Evolutionary conservation across 2,113 vertebrate genomes (phyloP).

Genomic region (Xiphophorus maculatus): DNA sequence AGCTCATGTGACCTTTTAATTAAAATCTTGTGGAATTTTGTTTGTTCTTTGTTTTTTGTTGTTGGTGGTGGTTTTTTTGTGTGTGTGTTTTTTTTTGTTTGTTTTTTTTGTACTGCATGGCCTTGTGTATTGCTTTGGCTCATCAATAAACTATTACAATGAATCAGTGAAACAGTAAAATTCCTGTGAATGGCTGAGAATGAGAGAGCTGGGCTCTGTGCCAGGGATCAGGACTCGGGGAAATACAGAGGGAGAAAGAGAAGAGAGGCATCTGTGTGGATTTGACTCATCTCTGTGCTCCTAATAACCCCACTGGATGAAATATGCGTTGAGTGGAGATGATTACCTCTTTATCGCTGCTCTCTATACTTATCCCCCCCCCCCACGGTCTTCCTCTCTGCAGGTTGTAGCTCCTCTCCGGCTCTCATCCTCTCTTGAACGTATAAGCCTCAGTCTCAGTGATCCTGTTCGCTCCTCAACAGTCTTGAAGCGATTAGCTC

Average conservation of each 20-base stretch:
- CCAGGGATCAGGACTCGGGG: slow-evolving; percentile 49
- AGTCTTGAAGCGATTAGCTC: slow-evolving; percentile 65
- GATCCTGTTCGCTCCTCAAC: slow-evolving; percentile 53
- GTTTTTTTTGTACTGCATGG: background rate
- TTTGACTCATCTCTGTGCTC: slow-evolving; percentile 65
- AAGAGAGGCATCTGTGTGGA: slow-evolving; percentile 46
- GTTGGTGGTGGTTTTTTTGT: too few species aligned
- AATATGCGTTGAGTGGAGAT: slow-evolving; percentile 70
- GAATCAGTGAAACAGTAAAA: slow-evolving; percentile 67
- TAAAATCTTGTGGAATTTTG: slow-evolving; percentile 37
- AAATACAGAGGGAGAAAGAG: slow-evolving; percentile 49
- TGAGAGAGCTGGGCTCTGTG: slow-evolving; percentile 44
- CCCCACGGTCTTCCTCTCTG: slow-evolving; percentile 42
- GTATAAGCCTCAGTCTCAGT: slow-evolving; percentile 61
- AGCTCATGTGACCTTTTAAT: slow-evolving; percentile 54
- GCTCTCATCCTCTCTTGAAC: slow-evolving; percentile 39
- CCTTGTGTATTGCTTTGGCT: slow-evolving; percentile 25
- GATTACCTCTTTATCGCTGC: slow-evolving; percentile 69
- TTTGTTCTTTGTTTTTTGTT: too few species aligned
- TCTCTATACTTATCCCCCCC: slow-evolving; percentile 59
- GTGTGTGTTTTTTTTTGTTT: too few species aligned
- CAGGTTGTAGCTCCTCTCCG: slow-evolving; percentile 30
- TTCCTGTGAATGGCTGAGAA: slow-evolving; percentile 47
- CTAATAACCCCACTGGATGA: slow-evolving; percentile 69
- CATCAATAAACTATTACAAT: slow-evolving; percentile 70